Base-by-base conservation (phyloP, 2,888 invertebrate species). In the Phyto melanocephala region DNA sequence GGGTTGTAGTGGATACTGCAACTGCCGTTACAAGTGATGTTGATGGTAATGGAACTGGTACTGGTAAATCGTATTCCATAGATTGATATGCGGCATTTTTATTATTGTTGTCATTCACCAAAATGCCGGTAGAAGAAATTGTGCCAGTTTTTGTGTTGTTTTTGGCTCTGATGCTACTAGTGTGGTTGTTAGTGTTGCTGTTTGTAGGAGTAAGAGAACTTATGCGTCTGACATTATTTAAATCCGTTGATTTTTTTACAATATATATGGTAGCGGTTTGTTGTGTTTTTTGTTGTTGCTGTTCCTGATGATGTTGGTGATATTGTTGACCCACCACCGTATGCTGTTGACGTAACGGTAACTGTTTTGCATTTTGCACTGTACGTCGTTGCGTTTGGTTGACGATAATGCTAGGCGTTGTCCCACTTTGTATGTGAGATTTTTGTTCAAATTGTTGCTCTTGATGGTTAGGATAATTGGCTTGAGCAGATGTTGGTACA, bases 41-140 rank as follows among this genome's bases (percentile, higher is more conserved):
- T 28, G 47, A 37, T 80, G 80, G 63, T 76, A 62, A 28, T 65
- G 68, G 40, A 11, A 40, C 47, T 45, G 70, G 63, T 52, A 74
- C 50, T 76, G 83, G 70, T 67, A 67, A 71, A 75, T 75, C 60
- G 58, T 84, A 65, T 72, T 72, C 78, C 70, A 83, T 80, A 83
- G 84, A 86, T 85, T 84, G 85, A 85, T 84, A 84, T 85, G 83
- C 81, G 85, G 84, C 79, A 80, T 83, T 82, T 84, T 85, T 84
- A 82, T 85, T 81, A 74, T 85, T 79, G 81, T 60, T 71, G 65
- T 79, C 75, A 75, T 79, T 82, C 54, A 82, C 79, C 82, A 70
- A 85, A 80, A 82, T 33, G 17, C 50, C 79, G 50, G 63, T 62
- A 33, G 71, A 58, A 24, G 33, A 50, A 52, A 35, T 42, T 45